These are phyloP conservation scores for Lepilemur septentrionalis DNA, from an alignment of 2,797 vertebrate genomes.

Conservation along the genomic window DNA sequence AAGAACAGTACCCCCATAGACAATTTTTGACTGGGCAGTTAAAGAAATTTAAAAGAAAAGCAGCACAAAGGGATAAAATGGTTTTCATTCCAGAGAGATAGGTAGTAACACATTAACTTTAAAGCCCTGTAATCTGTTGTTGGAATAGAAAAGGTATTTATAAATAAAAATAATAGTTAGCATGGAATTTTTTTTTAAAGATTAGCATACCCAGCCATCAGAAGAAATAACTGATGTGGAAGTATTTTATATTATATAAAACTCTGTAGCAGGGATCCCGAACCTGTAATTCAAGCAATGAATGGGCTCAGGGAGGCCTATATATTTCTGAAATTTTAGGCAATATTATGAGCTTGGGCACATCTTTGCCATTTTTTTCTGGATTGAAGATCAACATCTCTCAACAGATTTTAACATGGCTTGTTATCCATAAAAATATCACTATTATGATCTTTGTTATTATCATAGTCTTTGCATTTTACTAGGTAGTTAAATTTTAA, in stretches of 20 bases:
- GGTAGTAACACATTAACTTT: not conserved
- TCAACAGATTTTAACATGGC: not conserved
- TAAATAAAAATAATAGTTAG: not conserved
- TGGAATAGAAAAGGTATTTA: not conserved
- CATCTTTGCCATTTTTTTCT: not conserved
- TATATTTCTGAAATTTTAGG: not conserved
- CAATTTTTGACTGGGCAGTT: not conserved
- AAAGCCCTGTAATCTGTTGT: not conserved
- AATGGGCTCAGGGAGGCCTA: not conserved
- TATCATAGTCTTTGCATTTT: not conserved
- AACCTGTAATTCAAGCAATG: not conserved
- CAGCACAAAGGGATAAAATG: constrained; percentile 4
- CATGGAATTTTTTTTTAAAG: not conserved
- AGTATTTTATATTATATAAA: not conserved
- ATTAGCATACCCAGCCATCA: not conserved
- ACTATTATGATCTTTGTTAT: not conserved
- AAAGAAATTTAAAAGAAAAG: constrained; percentile 46
- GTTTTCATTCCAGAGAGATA: constrained; percentile 27
- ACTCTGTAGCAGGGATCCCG: not conserved
- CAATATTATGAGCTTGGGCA: not conserved
- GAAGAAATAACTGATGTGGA: not conserved
- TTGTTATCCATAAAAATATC: not conserved
- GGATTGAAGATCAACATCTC: not conserved
- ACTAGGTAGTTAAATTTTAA: not conserved
- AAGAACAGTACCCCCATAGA: constrained; percentile 35